These are phyloP conservation scores for Tribolium castaneum DNA, from an alignment of 1,140 invertebrate species.

Conservation along the genomic window DNA sequence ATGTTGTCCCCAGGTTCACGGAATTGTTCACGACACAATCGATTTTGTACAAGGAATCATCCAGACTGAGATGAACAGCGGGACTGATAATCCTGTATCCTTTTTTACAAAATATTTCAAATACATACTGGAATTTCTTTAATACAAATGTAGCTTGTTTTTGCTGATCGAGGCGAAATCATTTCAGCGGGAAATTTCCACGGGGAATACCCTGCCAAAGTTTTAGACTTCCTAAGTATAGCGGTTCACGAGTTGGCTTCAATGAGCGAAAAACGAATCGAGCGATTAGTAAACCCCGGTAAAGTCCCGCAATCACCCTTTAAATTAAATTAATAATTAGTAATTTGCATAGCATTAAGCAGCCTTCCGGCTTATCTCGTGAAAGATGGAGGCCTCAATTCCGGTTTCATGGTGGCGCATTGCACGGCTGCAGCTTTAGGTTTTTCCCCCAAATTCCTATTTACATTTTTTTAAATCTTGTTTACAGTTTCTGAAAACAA, in stretches of 20 bases:
- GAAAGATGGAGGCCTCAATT: constrained; percentile 79
- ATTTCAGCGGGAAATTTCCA: constrained; percentile 80
- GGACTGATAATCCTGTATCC: constrained; percentile 79
- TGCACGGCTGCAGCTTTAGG: constrained; percentile 78
- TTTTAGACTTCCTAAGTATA: constrained; percentile 79
- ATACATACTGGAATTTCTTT: background rate
- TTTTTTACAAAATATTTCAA: constrained; percentile 35
- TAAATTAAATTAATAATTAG: constrained; percentile 4
- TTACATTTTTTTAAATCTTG: background rate
- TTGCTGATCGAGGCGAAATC: constrained; percentile 76
- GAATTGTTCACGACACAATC: constrained; percentile 78
- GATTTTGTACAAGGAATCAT: constrained; percentile 75
- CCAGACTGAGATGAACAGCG: constrained; percentile 78
- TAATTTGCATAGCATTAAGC: constrained; percentile 67
- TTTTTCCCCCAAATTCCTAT: constrained; percentile 51
- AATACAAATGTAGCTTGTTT: constrained; percentile 69
- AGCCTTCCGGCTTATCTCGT: constrained; percentile 79
- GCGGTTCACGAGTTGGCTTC: constrained; percentile 79
- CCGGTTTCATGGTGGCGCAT: constrained; percentile 83
- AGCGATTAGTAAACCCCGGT: constrained; percentile 79
- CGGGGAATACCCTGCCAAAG: constrained; percentile 83
- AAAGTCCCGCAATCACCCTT: constrained; percentile 31
- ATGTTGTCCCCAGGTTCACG: constrained; percentile 78
- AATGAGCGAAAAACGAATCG: constrained; percentile 79
- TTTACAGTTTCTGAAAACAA: constrained; percentile 79